A percentile compares a stretch with the other conserved stretches of the same genome.
phyloP scores from a whole-genome alignment of 2,113 vertebrate species.

The Myiopsitta monachus region DNA sequence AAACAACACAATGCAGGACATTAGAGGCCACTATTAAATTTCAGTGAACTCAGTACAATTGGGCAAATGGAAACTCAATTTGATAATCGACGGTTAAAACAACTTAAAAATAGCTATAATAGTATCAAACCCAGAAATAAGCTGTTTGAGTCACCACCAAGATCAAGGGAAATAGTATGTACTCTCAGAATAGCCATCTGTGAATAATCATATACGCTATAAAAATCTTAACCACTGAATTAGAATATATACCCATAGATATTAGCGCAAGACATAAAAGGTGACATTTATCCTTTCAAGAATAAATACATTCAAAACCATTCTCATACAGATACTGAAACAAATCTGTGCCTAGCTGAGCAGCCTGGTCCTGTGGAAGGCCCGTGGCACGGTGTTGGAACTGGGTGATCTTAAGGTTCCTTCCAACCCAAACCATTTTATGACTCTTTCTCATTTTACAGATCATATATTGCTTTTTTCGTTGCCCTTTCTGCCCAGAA shows the following conservation, averaged over 20 bases:
- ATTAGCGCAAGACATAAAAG: background rate
- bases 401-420: background rate
- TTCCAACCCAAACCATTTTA: background rate
- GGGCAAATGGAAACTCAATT: background rate
- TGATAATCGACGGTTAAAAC: background rate
- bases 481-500: background rate
- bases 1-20: background rate
- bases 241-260: background rate
- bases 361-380: background rate
- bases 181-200: background rate
- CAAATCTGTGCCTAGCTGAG: background rate
- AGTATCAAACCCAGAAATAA: background rate
- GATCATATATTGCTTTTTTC: accelerated
- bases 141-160: background rate
- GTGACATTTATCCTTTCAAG: background rate
- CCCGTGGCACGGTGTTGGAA: background rate
- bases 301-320: background rate
- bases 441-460: background rate
- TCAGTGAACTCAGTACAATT: background rate
- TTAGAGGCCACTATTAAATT: background rate
- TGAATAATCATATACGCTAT: background rate
- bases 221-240: background rate
- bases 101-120: background rate
- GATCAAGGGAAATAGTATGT: background rate
- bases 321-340: background rate